Evolutionary conservation across 2,113 vertebrate genomes (phyloP), one percentile per base, ranked within the genome.

Genomic region (Taxidea taxus): DNA sequence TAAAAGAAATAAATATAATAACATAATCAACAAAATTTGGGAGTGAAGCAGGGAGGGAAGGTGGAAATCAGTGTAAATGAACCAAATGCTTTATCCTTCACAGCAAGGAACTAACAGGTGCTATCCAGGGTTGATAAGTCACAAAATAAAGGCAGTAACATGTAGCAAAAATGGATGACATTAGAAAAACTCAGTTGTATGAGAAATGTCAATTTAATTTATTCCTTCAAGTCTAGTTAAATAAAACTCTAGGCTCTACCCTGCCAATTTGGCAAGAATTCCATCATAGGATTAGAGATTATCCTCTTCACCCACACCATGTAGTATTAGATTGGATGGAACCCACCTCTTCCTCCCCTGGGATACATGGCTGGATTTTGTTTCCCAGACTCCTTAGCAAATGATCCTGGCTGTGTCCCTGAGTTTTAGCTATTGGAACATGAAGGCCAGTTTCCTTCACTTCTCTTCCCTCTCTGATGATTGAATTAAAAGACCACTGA

Each of bases 1-100:
- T 84, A 58, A 92, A 75, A 87, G 34, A 89, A 85, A 56, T 12
- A 31, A 92, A 87, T 74, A 31, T 66, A 51, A 51, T 25, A 91
- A 92, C 77, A 49, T 49, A 51, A 87, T 74, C 47, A 47, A 87
- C 4, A 82, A 58, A 83, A 91, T 56, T 83, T 68, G 29, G 44
- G 5, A 29, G 29, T 27, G 5, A 93, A 12, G 25, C 51, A 80
- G 29, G 29, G 47, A 90, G 23, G 29, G 68, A 51, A 58, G 27
- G 10, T 70, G 16, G 37, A 44, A 95, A 16, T 21, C 44, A 37
- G n/a, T 78, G 18, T 44, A 72, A 66, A 51, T 47, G 72, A 81
- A 51, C 42, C 37, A 81, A 39, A 68, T 68, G 37, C 78, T 81
- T 92, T 31, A 62, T 39, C 4, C 5, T 70, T 66, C 14, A 70